Conservation (phyloP, 1,140 invertebrate genomes). For the Acyrthosiphon pisum region DNA sequence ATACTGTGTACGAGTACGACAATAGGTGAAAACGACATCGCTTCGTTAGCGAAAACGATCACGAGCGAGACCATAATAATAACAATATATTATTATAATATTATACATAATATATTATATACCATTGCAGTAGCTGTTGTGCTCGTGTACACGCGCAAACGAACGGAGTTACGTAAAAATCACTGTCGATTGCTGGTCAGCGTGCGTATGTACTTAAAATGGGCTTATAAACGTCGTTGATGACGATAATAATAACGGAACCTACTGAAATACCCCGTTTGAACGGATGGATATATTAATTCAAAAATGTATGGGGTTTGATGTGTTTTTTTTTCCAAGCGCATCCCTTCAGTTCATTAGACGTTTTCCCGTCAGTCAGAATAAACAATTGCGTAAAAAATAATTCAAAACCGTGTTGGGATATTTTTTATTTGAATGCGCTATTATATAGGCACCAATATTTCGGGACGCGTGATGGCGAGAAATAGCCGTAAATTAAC, state of each 20-base stretch:
- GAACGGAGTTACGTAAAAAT: not conserved
- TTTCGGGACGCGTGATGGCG: not conserved
- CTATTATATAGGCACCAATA: no score
- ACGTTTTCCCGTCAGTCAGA: not conserved
- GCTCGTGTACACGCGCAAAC: not conserved
- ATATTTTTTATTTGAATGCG: no score
- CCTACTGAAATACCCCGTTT: not conserved
- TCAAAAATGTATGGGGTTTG: not conserved
- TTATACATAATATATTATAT: not conserved
- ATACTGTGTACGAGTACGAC: no score
- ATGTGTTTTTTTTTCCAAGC: not conserved
- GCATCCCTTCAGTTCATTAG: not conserved
- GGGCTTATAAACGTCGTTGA: not conserved
- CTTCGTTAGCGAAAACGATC: not conserved
- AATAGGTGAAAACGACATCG: constrained; percentile 1
- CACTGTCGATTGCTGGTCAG: not conserved
- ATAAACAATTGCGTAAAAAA: not conserved
- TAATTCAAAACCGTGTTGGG: not conserved
- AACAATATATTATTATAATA: not conserved
- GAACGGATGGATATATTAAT: not conserved
- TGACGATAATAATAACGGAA: not conserved
- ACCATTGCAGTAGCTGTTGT: not conserved
- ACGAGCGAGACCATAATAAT: not conserved
- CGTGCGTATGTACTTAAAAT: not conserved
- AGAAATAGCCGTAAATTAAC: no score